Conservation (phyloP, 2,113 vertebrate species). For the Phaethornis superciliosus region DNA sequence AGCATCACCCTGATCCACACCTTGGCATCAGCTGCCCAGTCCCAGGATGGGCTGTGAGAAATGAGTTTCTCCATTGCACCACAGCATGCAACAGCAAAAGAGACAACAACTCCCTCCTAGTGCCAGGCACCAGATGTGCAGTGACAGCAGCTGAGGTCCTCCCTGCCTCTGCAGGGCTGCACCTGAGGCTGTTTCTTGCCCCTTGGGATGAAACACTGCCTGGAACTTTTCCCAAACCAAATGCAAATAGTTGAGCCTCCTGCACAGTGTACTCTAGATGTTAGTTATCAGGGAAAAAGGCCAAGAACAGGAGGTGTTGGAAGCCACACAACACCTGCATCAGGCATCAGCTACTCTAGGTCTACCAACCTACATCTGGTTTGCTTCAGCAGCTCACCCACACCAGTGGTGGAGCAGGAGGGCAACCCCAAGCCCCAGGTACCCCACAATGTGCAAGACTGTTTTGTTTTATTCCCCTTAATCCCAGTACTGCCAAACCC, state of each 20-base stretch:
- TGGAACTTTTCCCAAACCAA: neutral
- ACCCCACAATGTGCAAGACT: neutral
- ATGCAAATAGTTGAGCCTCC: neutral
- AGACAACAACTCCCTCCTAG: neutral
- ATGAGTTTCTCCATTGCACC: neutral
- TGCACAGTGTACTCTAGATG: neutral
- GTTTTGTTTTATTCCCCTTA: neutral
- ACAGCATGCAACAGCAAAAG: neutral
- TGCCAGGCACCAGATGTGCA: neutral
- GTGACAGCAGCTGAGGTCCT: neutral
- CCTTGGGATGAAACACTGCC: neutral
- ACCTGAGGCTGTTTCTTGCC: neutral
- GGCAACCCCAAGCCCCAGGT: neutral
- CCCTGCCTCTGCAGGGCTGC: neutral
- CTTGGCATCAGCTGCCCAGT: neutral
- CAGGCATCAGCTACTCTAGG: neutral
- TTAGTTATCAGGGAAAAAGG: neutral
- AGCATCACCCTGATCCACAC: neutral
- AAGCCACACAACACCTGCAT: neutral
- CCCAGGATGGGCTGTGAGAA: neutral
- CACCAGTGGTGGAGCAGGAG: neutral
- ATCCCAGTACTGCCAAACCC: neutral
- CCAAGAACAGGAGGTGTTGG: neutral
- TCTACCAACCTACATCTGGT: neutral
- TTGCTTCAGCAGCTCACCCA: neutral